A percentile compares a stretch with the other conserved stretches of the same genome.
Conservation (phyloP, 2,113 vertebrate genomes). For the Todiramphus saurophagus region DNA sequence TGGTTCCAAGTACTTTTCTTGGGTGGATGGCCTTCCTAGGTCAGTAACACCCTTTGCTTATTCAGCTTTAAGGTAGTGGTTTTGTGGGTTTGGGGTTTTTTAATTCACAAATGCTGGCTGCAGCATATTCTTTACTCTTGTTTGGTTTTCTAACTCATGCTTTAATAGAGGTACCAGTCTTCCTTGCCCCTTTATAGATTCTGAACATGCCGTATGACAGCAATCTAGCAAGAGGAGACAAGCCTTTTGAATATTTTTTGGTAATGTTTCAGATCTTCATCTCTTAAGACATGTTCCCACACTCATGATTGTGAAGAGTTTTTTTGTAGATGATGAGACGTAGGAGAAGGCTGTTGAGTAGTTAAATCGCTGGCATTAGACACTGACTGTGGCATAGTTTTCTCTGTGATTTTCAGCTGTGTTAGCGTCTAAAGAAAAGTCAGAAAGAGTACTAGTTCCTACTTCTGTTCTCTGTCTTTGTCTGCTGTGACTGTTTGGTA, state of each 20-base stretch:
- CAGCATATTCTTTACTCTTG: background rate
- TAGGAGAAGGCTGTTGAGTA: background rate
- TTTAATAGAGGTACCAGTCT: background rate
- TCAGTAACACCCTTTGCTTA: background rate
- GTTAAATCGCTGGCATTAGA: background rate
- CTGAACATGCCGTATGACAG: background rate
- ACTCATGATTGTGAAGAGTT: background rate
- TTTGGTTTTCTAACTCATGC: background rate
- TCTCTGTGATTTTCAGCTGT: background rate
- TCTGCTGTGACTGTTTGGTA: background rate
- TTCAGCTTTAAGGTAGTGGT: background rate
- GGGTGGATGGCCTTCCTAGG: background rate
- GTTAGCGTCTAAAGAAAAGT: background rate
- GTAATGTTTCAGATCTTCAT: background rate
- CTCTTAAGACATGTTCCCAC: background rate
- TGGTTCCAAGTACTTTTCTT: background rate
- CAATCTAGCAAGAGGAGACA: background rate
- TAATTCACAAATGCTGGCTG: background rate
- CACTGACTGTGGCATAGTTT: background rate
- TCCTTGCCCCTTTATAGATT: background rate
- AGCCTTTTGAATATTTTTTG: background rate
- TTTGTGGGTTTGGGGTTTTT: background rate
- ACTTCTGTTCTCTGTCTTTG: background rate
- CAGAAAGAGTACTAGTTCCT: background rate
- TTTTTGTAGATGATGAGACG: background rate